Percentiles rank a stretch among this genome's conserved stretches.
Conservation (phyloP, 2,113 vertebrate species). For the Poecile atricapillus region DNA sequence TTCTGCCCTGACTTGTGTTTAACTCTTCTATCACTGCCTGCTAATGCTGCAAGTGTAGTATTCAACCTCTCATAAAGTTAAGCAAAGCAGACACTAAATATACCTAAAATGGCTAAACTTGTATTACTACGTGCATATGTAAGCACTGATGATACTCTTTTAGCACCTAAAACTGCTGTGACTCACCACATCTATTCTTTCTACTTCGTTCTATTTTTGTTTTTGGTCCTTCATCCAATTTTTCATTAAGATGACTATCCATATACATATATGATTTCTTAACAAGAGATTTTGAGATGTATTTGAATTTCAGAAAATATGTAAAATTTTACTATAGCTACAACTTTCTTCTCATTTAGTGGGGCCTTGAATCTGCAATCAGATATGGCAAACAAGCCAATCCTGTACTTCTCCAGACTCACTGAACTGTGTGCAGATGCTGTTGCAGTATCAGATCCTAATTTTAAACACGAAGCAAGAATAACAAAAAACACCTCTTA, state of each 20-base stretch:
- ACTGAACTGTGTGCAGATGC: constrained; percentile 11
- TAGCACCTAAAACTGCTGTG: constrained; percentile 24
- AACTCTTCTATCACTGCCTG: neutral
- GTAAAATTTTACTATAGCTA: neutral
- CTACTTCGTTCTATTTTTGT: neutral
- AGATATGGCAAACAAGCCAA: neutral
- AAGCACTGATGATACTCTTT: neutral
- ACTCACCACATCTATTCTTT: neutral
- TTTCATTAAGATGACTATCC: neutral
- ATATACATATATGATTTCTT: neutral
- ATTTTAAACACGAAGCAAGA: constrained; percentile 32
- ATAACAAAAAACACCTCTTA: neutral
- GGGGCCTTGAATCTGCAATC: constrained; percentile 5
- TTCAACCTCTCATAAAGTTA: neutral
- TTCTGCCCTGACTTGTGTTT: neutral
- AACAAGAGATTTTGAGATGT: neutral
- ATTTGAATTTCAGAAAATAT: neutral
- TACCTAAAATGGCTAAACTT: neutral
- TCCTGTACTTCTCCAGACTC: neutral
- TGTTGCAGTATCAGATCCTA: constrained; percentile 19
- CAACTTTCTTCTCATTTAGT: neutral
- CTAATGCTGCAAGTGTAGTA: neutral
- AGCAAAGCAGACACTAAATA: neutral
- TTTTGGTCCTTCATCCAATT: neutral
- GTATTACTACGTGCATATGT: neutral